Evolutionary conservation across 2,113 vertebrate species (phyloP).

Genomic region (Ailuropoda melanoleuca): DNA sequence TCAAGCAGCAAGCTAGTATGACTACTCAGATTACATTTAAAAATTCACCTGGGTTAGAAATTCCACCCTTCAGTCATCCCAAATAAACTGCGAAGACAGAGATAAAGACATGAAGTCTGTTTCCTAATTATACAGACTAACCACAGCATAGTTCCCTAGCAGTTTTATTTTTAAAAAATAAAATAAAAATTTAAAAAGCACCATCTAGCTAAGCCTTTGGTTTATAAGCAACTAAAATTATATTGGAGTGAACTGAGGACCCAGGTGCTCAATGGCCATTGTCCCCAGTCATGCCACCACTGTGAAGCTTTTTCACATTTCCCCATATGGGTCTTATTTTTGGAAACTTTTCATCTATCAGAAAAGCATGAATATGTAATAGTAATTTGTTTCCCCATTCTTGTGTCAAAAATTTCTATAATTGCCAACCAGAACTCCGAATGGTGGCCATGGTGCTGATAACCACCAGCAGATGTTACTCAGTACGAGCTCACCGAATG

Average conservation of each 20-base stretch:
- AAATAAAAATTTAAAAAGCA: not conserved
- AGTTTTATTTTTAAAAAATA: not conserved
- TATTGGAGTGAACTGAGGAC: not conserved
- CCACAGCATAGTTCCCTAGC: not conserved
- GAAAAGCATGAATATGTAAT: not conserved
- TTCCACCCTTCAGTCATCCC: not conserved
- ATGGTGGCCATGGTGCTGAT: not conserved
- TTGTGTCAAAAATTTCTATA: not conserved
- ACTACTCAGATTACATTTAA: not conserved
- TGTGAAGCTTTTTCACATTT: not conserved
- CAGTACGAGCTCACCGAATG: rapidly evolving
- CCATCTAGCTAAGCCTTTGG: not conserved
- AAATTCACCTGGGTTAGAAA: not conserved
- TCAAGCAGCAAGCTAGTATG: not conserved
- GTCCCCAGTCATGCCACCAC: not conserved
- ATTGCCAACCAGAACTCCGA: not conserved
- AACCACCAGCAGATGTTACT: not conserved
- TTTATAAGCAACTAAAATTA: not conserved
- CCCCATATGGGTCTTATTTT: not conserved
- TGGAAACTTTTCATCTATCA: not conserved
- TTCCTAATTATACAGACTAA: not conserved
- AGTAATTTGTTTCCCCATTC: not conserved
- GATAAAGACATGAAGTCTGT: not conserved
- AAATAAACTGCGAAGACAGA: not conserved
- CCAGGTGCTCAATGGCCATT: not conserved